Conservation (phyloP, 2,113 vertebrate genomes). For the Grus americana region DNA sequence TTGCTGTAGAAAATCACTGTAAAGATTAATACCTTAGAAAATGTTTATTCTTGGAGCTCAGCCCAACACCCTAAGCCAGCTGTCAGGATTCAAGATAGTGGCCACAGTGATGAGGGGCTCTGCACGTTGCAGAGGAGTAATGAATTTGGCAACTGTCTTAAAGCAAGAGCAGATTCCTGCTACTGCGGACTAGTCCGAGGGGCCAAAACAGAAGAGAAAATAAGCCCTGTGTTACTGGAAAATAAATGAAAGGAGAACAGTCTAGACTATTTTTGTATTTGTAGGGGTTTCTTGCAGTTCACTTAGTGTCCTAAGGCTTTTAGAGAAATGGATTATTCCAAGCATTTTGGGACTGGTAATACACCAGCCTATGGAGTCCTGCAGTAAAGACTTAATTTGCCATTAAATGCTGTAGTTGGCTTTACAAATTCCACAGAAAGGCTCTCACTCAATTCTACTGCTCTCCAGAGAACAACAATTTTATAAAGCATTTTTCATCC, state of each 20-base stretch:
- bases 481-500: not conserved
- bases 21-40: constrained; percentile 20
- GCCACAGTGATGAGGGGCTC: not conserved
- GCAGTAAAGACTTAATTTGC: constrained; percentile 7
- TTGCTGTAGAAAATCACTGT: not conserved
- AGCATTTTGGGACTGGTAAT: not conserved
- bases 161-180: not conserved
- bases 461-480: constrained; percentile 2
- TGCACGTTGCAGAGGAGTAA: not conserved
- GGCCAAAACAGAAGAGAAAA: not conserved
- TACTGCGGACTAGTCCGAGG: not conserved
- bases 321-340: not conserved
- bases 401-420: not conserved
- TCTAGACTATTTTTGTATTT: not conserved
- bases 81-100: not conserved
- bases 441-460: not conserved
- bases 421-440: not conserved
- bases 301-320: not conserved
- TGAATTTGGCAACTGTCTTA: not conserved
- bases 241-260: not conserved
- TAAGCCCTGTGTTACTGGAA: not conserved
- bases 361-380: not conserved
- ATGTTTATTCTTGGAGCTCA: constrained; percentile 4
- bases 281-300: not conserved
- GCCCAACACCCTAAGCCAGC: not conserved